Conservation (phyloP, 2,113 vertebrate species). For the Chlorocebus sabaeus region DNA sequence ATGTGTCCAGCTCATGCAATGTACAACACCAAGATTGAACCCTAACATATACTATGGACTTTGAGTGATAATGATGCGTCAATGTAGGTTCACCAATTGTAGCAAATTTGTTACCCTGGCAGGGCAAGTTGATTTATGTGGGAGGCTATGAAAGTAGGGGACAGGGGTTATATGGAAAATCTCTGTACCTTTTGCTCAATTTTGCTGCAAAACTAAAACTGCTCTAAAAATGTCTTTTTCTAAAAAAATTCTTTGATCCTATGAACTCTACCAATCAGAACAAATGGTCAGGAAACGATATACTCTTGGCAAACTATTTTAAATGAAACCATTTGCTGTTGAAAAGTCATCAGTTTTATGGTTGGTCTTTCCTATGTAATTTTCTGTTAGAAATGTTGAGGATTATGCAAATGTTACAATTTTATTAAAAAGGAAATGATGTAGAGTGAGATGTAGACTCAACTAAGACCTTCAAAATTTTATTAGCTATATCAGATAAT, state of each 20-base stretch:
- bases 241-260: neutral
- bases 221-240: neutral
- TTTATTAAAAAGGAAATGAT: constrained; percentile 48
- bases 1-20: neutral
- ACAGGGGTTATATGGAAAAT: neutral
- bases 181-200: neutral
- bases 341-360: neutral
- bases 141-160: neutral
- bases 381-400: neutral
- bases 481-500: neutral
- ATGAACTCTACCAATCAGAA: neutral
- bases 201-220: neutral
- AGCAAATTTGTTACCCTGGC: neutral
- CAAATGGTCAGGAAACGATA: neutral
- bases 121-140: neutral
- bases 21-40: neutral
- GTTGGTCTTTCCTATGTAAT: neutral
- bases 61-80: neutral
- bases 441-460: neutral
- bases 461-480: neutral
- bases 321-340: neutral
- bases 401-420: neutral
- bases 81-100: neutral
- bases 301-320: neutral
- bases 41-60: neutral